Base-by-base conservation (phyloP, 2,888 invertebrate genomes). In the Tipula unca region DNA sequence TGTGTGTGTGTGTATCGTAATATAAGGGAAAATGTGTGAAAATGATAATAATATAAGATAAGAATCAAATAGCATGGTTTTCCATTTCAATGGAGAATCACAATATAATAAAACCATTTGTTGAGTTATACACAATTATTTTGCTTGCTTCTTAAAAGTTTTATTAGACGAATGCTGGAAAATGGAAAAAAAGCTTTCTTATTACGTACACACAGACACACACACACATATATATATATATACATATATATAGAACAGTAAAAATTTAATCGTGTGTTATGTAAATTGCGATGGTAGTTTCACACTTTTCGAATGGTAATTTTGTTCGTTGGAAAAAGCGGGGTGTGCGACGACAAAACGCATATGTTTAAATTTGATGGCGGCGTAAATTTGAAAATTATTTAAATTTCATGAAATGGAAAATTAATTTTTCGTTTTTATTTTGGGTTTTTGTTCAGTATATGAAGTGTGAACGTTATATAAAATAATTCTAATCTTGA, bases 251-350 rank as follows among this genome's bases (percentile, higher is more conserved):
- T 2, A 32, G 17, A 8, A 25, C 10, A 48, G 48, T 48, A 48
- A 69, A 69, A 69, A 69, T 69, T 69, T 69, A 69, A 69, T 69
- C 69, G 69, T 69, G 69, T 69, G 69, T 69, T 69, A 69, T 69
- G 69, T 69, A 69, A 69, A 69, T 69, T 69, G 69, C n/a, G n/a
- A 25, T 69, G 69, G 69, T 25, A 69, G 10, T 69, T 69, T 69
- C 69, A 69, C 69, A 69, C 69, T 69, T 69, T 69, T 69, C 25
- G 10, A 25, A 69, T 69, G 69, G 25, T 69, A 69, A 69, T 69
- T 69, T 69, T 20, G 69, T 69, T 25, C 69, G 69, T 8, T 10
- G 69, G 25, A 8, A 20, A 54, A 54, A 17, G 1, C 48, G 17
- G 17, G 17, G 48, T 54, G 48, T 54, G 48, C 48, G 48, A 17